These are phyloP conservation scores for Choristoneura fumiferana DNA, from an alignment of 1,140 invertebrate genomes.

Conservation along the genomic window DNA sequence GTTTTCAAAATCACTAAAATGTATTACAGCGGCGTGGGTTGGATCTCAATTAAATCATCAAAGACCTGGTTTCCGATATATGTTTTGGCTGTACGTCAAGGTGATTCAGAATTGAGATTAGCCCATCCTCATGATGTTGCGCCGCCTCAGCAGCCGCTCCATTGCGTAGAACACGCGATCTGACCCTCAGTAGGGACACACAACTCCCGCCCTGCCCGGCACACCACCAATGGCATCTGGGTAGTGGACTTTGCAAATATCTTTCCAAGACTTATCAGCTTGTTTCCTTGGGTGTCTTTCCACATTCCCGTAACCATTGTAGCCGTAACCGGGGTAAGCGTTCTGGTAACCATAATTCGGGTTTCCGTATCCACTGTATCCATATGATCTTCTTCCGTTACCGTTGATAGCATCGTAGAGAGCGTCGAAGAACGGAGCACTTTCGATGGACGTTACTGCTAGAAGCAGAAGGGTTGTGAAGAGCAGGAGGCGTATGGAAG, in stretches of 20 bases:
- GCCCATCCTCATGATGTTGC: slow-evolving; percentile 73
- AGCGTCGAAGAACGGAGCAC: slow-evolving; percentile 65
- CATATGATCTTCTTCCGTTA: slow-evolving; percentile 57
- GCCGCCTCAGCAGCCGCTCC: slow-evolving; percentile 66
- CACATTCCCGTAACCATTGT: slow-evolving; percentile 34
- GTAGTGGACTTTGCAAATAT: slow-evolving; percentile 70
- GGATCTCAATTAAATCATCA: slow-evolving; percentile 3
- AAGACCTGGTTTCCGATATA: background rate
- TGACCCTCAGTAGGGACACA: slow-evolving; percentile 72
- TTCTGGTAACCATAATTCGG: slow-evolving; percentile 52
- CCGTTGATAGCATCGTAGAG: slow-evolving; percentile 69
- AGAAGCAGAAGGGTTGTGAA: slow-evolving; percentile 38
- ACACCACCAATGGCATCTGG: slow-evolving; percentile 53
- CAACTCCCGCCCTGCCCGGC: slow-evolving; percentile 58
- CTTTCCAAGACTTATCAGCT: slow-evolving; percentile 61
- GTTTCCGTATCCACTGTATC: slow-evolving; percentile 54
- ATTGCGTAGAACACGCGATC: slow-evolving; percentile 76
- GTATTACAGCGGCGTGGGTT: background rate
- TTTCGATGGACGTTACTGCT: slow-evolving; percentile 38
- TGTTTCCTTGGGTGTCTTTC: slow-evolving; percentile 47
- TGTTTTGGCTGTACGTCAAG: slow-evolving; percentile 8
- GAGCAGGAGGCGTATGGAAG: slow-evolving; percentile 44
- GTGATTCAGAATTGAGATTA: slow-evolving; percentile 36
- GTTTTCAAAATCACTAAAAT: background rate
- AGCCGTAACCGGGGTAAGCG: slow-evolving; percentile 37